Conservation (phyloP, 2,888 invertebrate species). For the Morinoia aosen region DNA sequence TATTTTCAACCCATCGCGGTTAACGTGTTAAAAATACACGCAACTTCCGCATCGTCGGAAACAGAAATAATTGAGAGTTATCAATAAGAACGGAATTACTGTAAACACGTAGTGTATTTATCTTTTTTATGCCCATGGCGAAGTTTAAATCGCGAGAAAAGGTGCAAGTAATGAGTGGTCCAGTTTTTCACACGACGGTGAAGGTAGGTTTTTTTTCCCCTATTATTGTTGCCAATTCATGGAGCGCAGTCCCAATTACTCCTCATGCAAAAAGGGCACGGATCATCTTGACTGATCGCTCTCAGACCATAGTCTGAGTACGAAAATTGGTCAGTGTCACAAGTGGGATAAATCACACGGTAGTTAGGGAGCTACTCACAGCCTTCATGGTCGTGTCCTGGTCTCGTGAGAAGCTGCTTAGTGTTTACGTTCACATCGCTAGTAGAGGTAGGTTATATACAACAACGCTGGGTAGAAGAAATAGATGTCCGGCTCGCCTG, state of each 20-base stretch:
- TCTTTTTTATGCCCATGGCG: neutral
- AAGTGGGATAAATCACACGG: neutral
- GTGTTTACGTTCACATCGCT: neutral
- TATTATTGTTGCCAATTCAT: conserved; percentile 5
- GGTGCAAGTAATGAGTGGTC: conserved; percentile 5
- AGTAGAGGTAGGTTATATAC: conserved; percentile 45
- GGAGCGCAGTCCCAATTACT: neutral
- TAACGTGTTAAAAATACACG: neutral
- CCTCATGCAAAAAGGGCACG: neutral
- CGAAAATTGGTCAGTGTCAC: neutral
- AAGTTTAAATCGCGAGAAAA: conserved; percentile 30
- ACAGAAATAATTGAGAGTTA: neutral
- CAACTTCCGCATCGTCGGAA: neutral
- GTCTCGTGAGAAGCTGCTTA: neutral
- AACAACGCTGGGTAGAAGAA: conserved; percentile 18
- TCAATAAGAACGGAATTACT: neutral
- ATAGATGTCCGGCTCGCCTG: neutral
- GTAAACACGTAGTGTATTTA: neutral
- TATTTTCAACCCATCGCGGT: too few relatives aligned
- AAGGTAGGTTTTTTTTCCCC: conserved; percentile 35
- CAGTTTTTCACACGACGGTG: conserved; percentile 22
- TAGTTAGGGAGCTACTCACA: neutral
- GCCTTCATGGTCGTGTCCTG: conserved; percentile 8
- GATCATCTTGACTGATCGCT: neutral
- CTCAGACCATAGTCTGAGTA: neutral